A percentile compares a stretch with the other conserved stretches of the same genome.
phyloP scores from a whole-genome alignment of 2,113 vertebrate species.

The Thunnus thynnus region DNA sequence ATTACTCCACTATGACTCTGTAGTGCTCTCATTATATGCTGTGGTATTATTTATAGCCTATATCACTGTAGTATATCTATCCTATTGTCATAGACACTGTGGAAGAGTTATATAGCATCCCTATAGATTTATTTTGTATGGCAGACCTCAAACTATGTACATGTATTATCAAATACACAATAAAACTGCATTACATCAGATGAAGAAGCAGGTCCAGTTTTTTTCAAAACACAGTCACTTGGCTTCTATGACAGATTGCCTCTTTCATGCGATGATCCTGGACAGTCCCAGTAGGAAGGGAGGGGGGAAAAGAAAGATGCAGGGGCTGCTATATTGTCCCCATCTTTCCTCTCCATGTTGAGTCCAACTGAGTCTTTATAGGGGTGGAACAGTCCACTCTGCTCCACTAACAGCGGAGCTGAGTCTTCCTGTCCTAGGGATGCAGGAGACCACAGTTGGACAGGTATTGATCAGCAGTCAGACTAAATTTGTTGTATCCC shows the following conservation, averaged over 20 bases:
- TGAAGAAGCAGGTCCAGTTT: not conserved
- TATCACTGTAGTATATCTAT: not conserved
- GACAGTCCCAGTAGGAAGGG: conserved; percentile 70
- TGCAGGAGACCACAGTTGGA: not conserved
- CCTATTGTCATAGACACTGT: not conserved
- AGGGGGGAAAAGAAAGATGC: conserved; percentile 51
- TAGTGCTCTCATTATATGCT: not conserved
- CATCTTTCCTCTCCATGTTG: conserved; percentile 56
- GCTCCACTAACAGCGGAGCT: conserved; percentile 13
- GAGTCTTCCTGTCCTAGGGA: conserved; percentile 51
- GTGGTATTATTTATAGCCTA: not conserved
- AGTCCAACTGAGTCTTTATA: conserved; percentile 49
- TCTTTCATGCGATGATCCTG: conserved; percentile 48
- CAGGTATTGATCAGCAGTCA: not conserved
- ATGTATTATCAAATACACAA: conserved; percentile 1
- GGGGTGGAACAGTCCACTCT: conserved; percentile 45
- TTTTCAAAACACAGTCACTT: not conserved
- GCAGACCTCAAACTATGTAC: conserved; percentile 1
- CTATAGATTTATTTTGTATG: not conserved
- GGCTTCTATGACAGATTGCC: conserved; percentile 18
- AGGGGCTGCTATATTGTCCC: conserved; percentile 22
- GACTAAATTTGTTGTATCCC: not conserved
- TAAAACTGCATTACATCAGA: not conserved
- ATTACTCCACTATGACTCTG: not conserved
- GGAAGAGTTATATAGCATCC: not conserved